Percentiles rank a stretch among this genome's conserved stretches.
These are phyloP conservation scores for Agelastica alni DNA, from an alignment of 2,888 invertebrate genomes.

Conservation along the genomic window DNA sequence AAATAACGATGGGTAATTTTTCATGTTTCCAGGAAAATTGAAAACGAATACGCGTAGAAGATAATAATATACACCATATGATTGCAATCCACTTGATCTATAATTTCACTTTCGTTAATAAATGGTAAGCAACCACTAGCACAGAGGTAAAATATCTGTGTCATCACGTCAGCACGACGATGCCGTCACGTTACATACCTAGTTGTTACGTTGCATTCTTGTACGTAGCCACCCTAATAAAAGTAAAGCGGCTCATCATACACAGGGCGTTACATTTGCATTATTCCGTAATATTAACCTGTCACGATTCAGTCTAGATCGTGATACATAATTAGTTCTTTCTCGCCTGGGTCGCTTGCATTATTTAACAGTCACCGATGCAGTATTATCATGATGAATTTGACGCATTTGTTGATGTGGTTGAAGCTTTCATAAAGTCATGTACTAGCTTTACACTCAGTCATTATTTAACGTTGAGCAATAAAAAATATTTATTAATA, in stretches of 20 bases:
- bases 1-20: no score
- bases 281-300: conserved; percentile 22
- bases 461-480: no score
- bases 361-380: no score
- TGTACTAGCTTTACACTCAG: no score
- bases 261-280: conserved; percentile 20
- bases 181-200: background rate
- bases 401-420: conserved; percentile 1
- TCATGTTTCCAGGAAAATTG: no score
- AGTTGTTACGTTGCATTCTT: conserved; percentile 11
- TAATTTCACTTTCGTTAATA: conserved; percentile 5
- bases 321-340: conserved; percentile 28
- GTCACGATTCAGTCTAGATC: conserved; percentile 25
- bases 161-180: conserved; percentile 3
- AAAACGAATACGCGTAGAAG: no score
- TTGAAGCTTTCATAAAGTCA: no score
- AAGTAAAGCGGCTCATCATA: conserved; percentile 17
- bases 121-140: background rate
- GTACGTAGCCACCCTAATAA: conserved; percentile 17
- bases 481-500: no score
- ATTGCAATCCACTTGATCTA: background rate
- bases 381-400: conserved; percentile 3
- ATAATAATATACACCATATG: background rate
- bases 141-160: background rate
- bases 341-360: conserved; percentile 10